Evolutionary conservation across 2,888 invertebrate genomes (phyloP).

Genomic region (Flexamia atlantica): DNA sequence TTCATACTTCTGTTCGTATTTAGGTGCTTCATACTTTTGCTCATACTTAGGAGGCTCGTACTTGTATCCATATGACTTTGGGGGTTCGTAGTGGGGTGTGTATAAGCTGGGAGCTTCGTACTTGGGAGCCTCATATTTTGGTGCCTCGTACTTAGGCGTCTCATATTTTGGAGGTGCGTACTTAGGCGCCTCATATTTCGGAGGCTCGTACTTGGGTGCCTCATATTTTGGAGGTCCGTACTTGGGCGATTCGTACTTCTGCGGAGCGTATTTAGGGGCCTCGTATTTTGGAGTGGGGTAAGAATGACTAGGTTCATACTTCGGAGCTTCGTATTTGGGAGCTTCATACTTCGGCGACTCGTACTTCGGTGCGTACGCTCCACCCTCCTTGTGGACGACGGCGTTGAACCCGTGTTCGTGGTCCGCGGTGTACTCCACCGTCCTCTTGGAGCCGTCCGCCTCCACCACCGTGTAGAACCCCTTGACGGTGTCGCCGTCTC

Average conservation of each 20-base stretch:
- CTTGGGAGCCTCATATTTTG: slow-evolving; percentile 10
- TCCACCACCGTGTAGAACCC: slow-evolving; percentile 63
- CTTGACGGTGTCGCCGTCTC: slow-evolving; percentile 62
- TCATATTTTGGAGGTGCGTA: not conserved
- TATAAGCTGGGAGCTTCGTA: slow-evolving; percentile 36
- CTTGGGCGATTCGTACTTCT: slow-evolving; percentile 29
- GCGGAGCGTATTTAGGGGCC: slow-evolving; percentile 20
- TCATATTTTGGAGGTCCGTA: slow-evolving; percentile 44
- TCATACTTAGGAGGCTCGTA: slow-evolving; percentile 47
- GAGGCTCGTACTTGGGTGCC: not conserved
- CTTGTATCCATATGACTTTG: slow-evolving; percentile 38
- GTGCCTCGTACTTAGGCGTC: slow-evolving; percentile 59
- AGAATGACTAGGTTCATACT: slow-evolving; percentile 44
- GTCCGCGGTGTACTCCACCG: slow-evolving; percentile 63
- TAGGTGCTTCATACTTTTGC: slow-evolving; percentile 43
- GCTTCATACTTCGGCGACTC: slow-evolving; percentile 60
- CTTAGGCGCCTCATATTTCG: slow-evolving; percentile 43
- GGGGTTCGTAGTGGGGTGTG: slow-evolving; percentile 19
- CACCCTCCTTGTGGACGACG: slow-evolving; percentile 59
- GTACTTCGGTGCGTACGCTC: slow-evolving; percentile 46
- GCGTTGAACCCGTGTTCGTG: slow-evolving; percentile 63
- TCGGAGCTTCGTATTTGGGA: slow-evolving; percentile 62
- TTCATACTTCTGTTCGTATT: slow-evolving; percentile 46
- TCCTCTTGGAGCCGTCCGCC: slow-evolving; percentile 61
- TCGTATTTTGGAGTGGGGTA: slow-evolving; percentile 57